Evolutionary conservation across 1,140 invertebrate genomes (phyloP).

Genomic region (Bombus impatiens): DNA sequence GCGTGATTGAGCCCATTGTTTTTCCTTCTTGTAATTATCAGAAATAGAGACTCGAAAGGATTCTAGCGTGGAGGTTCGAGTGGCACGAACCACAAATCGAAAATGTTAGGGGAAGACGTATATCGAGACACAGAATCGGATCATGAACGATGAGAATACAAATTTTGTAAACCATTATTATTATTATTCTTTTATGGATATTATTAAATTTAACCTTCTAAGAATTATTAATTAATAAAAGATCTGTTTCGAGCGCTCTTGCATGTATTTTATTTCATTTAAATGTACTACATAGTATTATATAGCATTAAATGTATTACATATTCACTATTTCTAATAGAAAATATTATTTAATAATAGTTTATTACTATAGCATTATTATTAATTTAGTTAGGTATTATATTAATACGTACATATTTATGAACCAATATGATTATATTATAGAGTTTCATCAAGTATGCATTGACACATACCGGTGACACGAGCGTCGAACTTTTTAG

Average conservation of each 20-base stretch:
- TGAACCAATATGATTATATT: not conserved
- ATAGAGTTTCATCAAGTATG: not conserved
- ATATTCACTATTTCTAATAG: no score
- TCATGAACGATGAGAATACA: no score
- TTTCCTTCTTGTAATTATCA: constrained; percentile 78
- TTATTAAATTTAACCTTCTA: not conserved
- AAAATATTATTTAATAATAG: no score
- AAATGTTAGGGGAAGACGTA: not conserved
- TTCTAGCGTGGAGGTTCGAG: constrained; percentile 31
- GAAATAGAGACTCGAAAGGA: constrained; percentile 53
- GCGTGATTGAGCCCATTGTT: constrained; percentile 81
- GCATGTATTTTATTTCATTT: no score
- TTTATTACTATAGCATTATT: no score
- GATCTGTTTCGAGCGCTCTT: no score
- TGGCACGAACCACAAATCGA: constrained; percentile 1
- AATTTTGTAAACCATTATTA: not conserved
- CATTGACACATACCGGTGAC: not conserved
- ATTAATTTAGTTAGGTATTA: no score
- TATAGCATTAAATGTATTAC: no score
- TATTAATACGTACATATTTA: not conserved
- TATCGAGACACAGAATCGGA: not conserved
- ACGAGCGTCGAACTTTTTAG: constrained; percentile 18
- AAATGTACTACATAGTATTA: no score
- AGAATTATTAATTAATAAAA: no score
- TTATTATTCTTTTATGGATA: not conserved